These are phyloP conservation scores for Euura saliciscinereae DNA, from an alignment of 1,140 invertebrate species.

Conservation along the genomic window DNA sequence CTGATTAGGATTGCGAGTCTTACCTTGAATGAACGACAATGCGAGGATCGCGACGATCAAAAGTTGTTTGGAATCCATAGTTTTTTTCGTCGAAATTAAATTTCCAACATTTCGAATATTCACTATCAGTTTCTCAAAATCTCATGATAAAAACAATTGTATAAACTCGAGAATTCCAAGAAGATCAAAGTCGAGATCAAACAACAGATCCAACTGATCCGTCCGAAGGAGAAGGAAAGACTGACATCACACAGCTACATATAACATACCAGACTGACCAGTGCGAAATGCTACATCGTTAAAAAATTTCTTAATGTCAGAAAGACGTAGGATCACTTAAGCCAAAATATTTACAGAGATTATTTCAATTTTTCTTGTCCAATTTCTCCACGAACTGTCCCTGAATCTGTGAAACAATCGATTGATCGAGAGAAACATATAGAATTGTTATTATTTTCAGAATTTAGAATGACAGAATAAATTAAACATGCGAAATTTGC, in stretches of 20 bases:
- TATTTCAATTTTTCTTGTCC: too few species aligned
- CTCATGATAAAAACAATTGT: background rate
- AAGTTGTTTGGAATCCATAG: background rate
- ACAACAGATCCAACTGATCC: background rate
- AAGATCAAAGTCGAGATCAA: too few species aligned
- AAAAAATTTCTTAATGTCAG: background rate
- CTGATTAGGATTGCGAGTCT: background rate
- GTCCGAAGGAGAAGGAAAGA: background rate
- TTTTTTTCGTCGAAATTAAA: background rate
- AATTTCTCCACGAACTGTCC: too few species aligned
- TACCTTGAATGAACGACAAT: background rate
- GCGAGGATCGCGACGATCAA: background rate
- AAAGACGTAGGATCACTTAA: background rate
- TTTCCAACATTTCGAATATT: background rate
- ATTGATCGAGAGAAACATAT: too few species aligned
- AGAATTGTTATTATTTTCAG: too few species aligned
- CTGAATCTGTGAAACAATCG: too few species aligned
- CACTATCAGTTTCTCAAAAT: background rate
- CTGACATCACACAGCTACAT: background rate
- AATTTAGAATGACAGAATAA: too few species aligned
- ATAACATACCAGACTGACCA: background rate
- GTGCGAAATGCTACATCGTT: background rate
- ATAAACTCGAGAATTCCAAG: background rate
- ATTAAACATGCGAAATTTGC: too few species aligned
- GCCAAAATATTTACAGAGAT: background rate